phyloP scores from a whole-genome alignment of 2,113 vertebrate species.

The Agapornis roseicollis region DNA sequence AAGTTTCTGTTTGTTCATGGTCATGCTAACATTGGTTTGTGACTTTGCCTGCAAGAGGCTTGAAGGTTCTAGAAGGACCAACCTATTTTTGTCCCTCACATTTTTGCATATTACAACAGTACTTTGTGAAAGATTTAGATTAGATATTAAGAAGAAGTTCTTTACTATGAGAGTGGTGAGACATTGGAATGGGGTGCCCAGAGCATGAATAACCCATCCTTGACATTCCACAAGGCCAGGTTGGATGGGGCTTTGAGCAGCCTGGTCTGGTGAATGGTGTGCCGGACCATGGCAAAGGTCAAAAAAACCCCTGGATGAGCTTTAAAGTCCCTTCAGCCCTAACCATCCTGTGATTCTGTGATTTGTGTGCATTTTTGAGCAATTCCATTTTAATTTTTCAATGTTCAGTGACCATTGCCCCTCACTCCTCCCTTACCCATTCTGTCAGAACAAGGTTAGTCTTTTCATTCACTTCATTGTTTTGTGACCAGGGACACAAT shows the following conservation, averaged over 20 bases:
- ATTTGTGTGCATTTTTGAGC: constrained; percentile 10
- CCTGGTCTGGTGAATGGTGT: background rate
- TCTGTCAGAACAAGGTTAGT: constrained; percentile 42
- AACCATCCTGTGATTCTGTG: background rate
- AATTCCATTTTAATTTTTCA: constrained; percentile 59
- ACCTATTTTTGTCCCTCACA: constrained; percentile 43
- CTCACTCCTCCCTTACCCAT: background rate
- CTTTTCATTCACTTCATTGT: constrained; percentile 42
- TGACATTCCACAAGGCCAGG: background rate
- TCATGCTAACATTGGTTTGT: background rate
- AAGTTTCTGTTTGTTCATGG: constrained; percentile 6
- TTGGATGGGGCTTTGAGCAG: background rate
- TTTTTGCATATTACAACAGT: constrained; percentile 48
- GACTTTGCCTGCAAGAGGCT: background rate
- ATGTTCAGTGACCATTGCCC: background rate
- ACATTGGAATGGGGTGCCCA: background rate
- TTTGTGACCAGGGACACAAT: constrained; percentile 29
- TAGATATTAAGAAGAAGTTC: background rate
- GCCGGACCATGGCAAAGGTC: background rate
- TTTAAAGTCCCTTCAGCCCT: background rate
- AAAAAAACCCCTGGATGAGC: too few species aligned
- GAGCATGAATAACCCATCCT: background rate
- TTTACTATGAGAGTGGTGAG: background rate
- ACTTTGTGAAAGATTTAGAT: background rate
- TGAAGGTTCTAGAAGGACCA: constrained; percentile 47